Base-by-base conservation (phyloP, 2,888 invertebrate species). In the Drosophila kuntzei region DNA sequence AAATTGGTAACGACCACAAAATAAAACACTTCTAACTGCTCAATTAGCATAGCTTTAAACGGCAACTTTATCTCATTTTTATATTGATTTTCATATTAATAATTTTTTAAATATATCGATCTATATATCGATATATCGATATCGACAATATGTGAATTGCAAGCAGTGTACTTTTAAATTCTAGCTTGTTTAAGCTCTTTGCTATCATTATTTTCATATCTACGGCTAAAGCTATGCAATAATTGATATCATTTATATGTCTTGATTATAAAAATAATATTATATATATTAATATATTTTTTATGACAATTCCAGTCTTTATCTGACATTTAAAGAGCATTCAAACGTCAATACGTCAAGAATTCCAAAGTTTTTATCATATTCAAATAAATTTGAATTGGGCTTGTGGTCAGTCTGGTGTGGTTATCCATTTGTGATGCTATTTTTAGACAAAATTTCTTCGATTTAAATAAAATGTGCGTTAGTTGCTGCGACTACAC, bases 401-500 rank as follows among this genome's bases (percentile, higher is more conserved):
- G 46, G n/a, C 61, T 49, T 47, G 61, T 62, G 58, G 44, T 59
- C 65, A 78, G 57, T 70, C 59, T 53, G 49, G 57, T 46, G 43
- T 51, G 62, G 47, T 64, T 73, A 57, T 59, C 41, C 58, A 62
- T 57, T 58, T 59, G 47, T 9, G 25, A 25, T 46, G 47, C 84
- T 84, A 87, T 89, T 84, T 87, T 80, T 87, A 87, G 82, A 62
- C n/a, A 76, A 36, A 80, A 84, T 84, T 88, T 82, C 87, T 82
- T 82, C 57, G 60, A 82, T 83, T 83, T 88, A 69, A 83, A 83
- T 86, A 80, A 83, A 64, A 69, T 74, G 74, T 71, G 76, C 76
- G 59, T 77, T 80, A 69, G 76, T 37, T 50, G 47, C 60, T 43
- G 66, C 59, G 46, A 27, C 54, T 47, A 20, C 50, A 51, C 32